These are phyloP conservation scores for Thera britannica DNA, from an alignment of 2,888 invertebrate genomes.

Conservation along the genomic window DNA sequence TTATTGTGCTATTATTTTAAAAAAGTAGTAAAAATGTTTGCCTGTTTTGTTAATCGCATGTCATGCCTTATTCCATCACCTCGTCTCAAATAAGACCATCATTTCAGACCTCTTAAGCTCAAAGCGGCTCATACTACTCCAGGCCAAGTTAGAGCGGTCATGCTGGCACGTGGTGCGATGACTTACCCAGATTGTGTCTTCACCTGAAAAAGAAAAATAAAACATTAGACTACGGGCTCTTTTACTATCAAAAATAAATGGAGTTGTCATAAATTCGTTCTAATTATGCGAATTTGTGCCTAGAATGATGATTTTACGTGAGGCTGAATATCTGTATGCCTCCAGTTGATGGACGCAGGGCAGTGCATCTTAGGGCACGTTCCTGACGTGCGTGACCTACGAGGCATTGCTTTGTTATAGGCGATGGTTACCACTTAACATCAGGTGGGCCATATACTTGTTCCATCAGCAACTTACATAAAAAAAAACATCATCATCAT, in stretches of 20 bases:
- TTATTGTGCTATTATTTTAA: conserved; percentile 13
- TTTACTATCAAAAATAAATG: conserved; percentile 18
- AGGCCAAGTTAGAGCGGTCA: conserved; percentile 35
- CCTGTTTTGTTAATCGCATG: conserved; percentile 29
- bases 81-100: conserved; percentile 27
- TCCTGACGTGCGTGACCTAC: no score
- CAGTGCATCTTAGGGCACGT: no score
- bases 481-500: no score
- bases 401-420: no score
- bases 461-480: no score
- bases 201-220: conserved; percentile 52
- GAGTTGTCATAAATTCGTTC: conserved; percentile 7
- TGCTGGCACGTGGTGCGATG: conserved; percentile 33
- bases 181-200: conserved; percentile 47
- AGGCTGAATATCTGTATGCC: no score
- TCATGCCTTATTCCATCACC: conserved; percentile 37
- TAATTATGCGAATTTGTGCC: neutral
- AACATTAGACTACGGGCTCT: conserved; percentile 16
- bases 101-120: conserved; percentile 30
- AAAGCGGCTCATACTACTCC: conserved; percentile 31
- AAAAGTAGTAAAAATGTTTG: conserved; percentile 27
- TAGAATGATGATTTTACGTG: no score
- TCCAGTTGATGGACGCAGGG: no score
- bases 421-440: no score
- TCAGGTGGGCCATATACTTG: no score